Evolutionary conservation across 2,797 vertebrate genomes (phyloP).

Genomic region (Xenentodon cancila): DNA sequence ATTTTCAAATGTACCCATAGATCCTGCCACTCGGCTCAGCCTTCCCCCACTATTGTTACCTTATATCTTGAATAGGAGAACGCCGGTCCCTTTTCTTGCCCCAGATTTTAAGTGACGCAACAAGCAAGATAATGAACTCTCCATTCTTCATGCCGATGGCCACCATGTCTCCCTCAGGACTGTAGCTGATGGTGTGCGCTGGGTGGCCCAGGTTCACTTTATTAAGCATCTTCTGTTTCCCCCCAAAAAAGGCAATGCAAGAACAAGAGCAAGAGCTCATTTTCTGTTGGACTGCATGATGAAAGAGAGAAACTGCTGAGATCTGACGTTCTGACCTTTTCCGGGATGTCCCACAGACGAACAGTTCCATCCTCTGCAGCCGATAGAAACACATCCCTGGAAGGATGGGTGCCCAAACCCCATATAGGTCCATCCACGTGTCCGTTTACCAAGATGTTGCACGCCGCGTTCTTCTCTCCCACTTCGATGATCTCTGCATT

Average conservation of each 20-base stretch:
- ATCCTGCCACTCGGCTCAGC: background rate
- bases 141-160: conserved; percentile 98
- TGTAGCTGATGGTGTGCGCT: conserved; percentile 92
- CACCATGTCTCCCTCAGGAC: conserved; percentile 97
- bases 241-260: conserved; percentile 29
- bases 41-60: conserved; percentile 72
- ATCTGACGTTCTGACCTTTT: conserved; percentile 84
- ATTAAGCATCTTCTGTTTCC: conserved; percentile 94
- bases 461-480: conserved; percentile 96
- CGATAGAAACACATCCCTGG: conserved; percentile 93
- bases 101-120: conserved; percentile 97
- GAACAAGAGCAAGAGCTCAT: background rate
- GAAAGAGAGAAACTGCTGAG: background rate
- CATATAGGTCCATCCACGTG: conserved; percentile 96
- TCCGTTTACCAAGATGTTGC: conserved; percentile 93
- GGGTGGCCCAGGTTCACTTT: conserved; percentile 95
- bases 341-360: conserved; percentile 94
- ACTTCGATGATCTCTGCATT: conserved; percentile 98
- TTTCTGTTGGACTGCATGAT: background rate
- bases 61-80: conserved; percentile 94
- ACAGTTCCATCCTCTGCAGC: conserved; percentile 96
- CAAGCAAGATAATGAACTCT: conserved; percentile 96
- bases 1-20: too few relatives aligned
- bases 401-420: conserved; percentile 93
- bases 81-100: conserved; percentile 96